Evolutionary conservation across 2,888 invertebrate genomes (phyloP), one percentile per base, ranked within the genome.

Genomic region (Chrysolina americana): DNA sequence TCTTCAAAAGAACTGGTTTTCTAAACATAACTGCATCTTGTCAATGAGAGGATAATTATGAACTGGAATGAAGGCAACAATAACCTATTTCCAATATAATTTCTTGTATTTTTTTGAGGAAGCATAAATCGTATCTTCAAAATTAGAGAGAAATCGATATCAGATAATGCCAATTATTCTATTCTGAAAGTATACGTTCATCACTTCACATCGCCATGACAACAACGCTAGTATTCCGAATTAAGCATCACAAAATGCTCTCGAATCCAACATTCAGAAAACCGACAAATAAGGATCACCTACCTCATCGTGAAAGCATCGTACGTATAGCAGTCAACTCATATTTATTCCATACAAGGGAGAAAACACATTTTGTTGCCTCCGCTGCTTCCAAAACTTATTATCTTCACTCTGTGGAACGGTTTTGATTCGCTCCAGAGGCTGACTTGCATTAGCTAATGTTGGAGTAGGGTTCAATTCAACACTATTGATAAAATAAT

Each of bases 301-400:
- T 5, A 23, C 59, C 15, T 50, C 59, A 59, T 59, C 36, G 3
- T 28, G 28, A 59, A 59, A 59, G 28, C 59, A 23, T 28, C 8
- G 28, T 59, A 28, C 59, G n/a, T 23, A 28, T 3, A 84, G 78
- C 82, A 83, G 84, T 85, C 84, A 83, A 83, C 81, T 84, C 82
- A 78, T 80, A 84, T 85, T n/a, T 85, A 85, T 71, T 72, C 70
- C 65, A 71, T 73, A 68, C 64, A 59, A 59, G 59, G 70, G 70
- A 71, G 69, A 73, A 75, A 77, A 77, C 73, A 72, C 70, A 72
- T 65, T 53, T 69, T 77, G 70, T 72, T 47, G 69, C 69, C 56
- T 64, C 56, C 68, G 70, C 64, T 72, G 73, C 79, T 77, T 76
- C 73, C 69, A 76, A 73, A 76, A 77, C 76, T 77, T 79, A 73